Percentiles rank a stretch among this genome's conserved stretches.
These are phyloP conservation scores for Artemia sp. DNA, from an alignment of 2,888 invertebrate genomes.

Conservation along the genomic window DNA sequence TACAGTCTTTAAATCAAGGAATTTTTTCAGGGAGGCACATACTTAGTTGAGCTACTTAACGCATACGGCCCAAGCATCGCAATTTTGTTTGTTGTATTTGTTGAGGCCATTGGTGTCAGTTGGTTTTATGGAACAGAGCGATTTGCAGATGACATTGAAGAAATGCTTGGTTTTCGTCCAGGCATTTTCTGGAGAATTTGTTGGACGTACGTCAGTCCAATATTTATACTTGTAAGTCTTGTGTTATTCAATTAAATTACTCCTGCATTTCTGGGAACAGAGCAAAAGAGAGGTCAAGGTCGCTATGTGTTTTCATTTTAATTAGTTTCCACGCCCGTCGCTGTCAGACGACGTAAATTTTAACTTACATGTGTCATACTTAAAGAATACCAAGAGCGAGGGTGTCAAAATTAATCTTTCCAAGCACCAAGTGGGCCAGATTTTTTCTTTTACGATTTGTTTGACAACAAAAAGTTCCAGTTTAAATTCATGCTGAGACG, in stretches of 20 bases:
- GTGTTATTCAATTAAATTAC: not conserved
- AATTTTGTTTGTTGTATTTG: slow-evolving; percentile 73
- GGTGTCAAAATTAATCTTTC: too few relatives aligned
- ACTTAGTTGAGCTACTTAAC: slow-evolving; percentile 67
- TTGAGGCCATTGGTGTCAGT: slow-evolving; percentile 72
- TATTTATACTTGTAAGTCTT: slow-evolving; percentile 52
- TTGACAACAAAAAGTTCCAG: too few relatives aligned
- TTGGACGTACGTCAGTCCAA: slow-evolving; percentile 72
- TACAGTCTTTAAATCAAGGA: not conserved
- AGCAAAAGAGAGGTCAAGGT: too few relatives aligned
- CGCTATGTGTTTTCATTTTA: too few relatives aligned
- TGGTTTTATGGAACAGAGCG: slow-evolving; percentile 73
- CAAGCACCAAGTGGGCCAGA: too few relatives aligned
- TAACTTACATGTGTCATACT: too few relatives aligned
- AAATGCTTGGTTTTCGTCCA: slow-evolving; percentile 63
- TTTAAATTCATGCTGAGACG: too few relatives aligned
- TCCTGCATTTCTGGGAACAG: too few relatives aligned
- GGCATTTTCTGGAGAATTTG: slow-evolving; percentile 62
- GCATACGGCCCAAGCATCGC: slow-evolving; percentile 72
- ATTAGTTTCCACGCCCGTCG: too few relatives aligned
- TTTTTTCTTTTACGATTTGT: too few relatives aligned
- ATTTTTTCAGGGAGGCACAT: slow-evolving; percentile 56
- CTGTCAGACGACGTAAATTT: too few relatives aligned
- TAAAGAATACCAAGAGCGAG: too few relatives aligned
- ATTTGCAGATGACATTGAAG: slow-evolving; percentile 59